Evolutionary conservation across 2,113 vertebrate species (phyloP).

Genomic region (Rhizomys pruinosus): DNA sequence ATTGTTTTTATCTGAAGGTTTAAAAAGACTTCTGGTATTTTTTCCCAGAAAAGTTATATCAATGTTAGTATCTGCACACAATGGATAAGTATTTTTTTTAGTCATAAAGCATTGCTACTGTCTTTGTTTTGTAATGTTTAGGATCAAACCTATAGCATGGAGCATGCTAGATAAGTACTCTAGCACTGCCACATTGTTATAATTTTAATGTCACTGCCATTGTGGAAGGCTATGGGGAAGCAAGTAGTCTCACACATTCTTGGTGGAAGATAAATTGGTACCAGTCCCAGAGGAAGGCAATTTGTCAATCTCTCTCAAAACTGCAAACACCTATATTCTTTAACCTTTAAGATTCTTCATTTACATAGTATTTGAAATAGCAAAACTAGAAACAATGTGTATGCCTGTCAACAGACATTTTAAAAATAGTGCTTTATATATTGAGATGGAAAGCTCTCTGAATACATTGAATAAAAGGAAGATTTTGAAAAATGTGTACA

Average conservation of each 20-base stretch:
- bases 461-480: conserved; percentile 6
- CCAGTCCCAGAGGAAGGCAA: background rate
- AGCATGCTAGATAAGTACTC: background rate
- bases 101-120: background rate
- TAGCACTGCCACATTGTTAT: background rate
- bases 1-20: conserved; percentile 34
- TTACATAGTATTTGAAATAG: conserved; percentile 1
- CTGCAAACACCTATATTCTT: background rate
- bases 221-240: background rate
- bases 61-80: background rate
- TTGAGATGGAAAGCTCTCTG: conserved; percentile 21
- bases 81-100: conserved; percentile 4
- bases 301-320: conserved; percentile 54
- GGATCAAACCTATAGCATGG: background rate
- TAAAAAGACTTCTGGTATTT: conserved; percentile 38
- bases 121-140: background rate
- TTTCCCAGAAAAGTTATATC: background rate
- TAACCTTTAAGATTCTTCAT: background rate
- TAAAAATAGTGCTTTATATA: background rate
- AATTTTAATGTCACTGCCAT: conserved; percentile 6
- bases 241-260: conserved; percentile 9
- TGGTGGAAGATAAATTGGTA: conserved; percentile 37
- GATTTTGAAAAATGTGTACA: background rate
- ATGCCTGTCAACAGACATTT: background rate
- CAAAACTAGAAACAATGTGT: conserved; percentile 15